Base-by-base conservation (phyloP, 2,113 vertebrate genomes). In the Plectropomus leopardus region DNA sequence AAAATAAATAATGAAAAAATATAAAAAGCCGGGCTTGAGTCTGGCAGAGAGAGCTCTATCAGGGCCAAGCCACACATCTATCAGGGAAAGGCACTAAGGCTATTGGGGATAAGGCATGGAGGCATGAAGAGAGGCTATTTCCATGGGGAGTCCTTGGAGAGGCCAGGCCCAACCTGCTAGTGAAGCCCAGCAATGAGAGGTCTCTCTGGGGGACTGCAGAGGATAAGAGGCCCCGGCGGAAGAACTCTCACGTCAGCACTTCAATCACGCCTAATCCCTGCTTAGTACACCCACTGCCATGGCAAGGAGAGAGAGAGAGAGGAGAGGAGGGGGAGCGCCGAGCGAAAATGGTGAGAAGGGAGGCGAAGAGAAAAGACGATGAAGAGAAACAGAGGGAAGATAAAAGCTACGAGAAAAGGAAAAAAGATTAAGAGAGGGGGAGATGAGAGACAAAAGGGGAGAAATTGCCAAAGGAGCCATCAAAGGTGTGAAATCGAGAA, bases 231-330 rank as follows among this genome's bases (percentile, higher is more conserved):
- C 80, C 88, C 86, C 84, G 72, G 76, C 34, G 85, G 90, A 92
- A 92, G 90, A 92, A 92, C 90, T 90, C 86, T 91, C 91, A 90
- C 79, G 86, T 93, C 93, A 94, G 88, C 93, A 91, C 91, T 95
- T 93, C 92, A 95, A 94, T 94, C 93, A 92, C 54, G 80, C 87
- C 90, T 95, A 95, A 95, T 95, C 93, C 94, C 91, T 85, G 88
- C 92, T 95, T 94, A 95, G 89, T 93, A 91, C 92, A 90, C 93
- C 90, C 89, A 93, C 92, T 86, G 88, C 83, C 87, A 85, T 85
- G 86, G 90, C 83, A 80, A 83, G 82, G 85, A 71, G 80, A 19
- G 72, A 23, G 68, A 63, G 78, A 75, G 67, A 59, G 73, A 68
- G 15, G 55, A 48, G 26, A 48, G 57, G 59, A 45, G 21, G 32